Percentiles rank a stretch among this genome's conserved stretches.
Evolutionary conservation across 2,888 invertebrate species (phyloP).

Genomic region (Hermaeophaga mercurialis): DNA sequence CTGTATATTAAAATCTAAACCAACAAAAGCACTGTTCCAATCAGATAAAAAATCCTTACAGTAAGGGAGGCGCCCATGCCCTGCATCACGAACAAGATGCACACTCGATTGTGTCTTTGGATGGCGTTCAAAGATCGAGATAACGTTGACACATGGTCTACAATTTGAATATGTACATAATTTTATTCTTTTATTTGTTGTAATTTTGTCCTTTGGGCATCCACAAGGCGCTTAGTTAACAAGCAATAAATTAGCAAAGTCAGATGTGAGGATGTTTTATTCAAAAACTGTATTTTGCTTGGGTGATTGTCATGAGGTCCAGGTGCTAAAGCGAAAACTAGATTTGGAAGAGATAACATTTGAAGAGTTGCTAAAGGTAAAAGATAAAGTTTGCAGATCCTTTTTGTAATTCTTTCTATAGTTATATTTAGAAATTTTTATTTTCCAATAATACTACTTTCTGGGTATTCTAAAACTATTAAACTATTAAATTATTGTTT

Average conservation of each 20-base stretch:
- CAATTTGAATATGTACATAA: conserved; percentile 52
- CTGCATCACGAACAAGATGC: conserved; percentile 12
- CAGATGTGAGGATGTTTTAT: conserved; percentile 48
- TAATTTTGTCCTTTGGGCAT: conserved; percentile 49
- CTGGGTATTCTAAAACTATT: no score
- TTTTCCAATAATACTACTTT: no score
- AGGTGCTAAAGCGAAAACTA: no score
- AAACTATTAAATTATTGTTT: no score
- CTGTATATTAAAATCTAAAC: neutral
- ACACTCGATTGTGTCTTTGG: conserved; percentile 45
- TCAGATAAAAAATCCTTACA: conserved; percentile 15
- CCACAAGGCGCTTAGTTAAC: conserved; percentile 51
- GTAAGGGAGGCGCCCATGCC: conserved; percentile 20
- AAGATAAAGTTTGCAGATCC: no score
- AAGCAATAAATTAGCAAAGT: conserved; percentile 53
- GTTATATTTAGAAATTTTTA: no score
- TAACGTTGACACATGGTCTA: conserved; percentile 50
- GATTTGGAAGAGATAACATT: no score
- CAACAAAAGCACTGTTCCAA: neutral
- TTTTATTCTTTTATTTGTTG: conserved; percentile 51
- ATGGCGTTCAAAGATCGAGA: conserved; percentile 48
- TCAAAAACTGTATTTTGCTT: conserved; percentile 27
- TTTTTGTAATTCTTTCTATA: no score
- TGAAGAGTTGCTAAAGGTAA: no score
- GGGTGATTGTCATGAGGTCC: no score